A percentile compares a stretch with the other conserved stretches of the same genome.
phyloP scores from a whole-genome alignment of 2,113 vertebrate species.

The Lophura nycthemera region DNA sequence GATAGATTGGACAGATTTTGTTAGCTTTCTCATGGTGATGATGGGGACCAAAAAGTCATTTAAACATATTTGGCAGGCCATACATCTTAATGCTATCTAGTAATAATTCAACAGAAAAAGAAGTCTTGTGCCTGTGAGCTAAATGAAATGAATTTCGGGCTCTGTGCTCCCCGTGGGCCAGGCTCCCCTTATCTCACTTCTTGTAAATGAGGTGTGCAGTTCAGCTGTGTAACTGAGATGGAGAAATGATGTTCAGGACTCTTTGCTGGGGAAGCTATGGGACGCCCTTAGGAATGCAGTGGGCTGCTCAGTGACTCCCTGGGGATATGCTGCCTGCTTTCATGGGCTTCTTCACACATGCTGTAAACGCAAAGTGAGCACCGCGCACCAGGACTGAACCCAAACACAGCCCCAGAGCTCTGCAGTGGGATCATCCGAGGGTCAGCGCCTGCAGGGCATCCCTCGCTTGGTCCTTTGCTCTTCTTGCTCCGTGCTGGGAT shows the following conservation, averaged over 20 bases:
- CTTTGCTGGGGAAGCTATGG: not conserved
- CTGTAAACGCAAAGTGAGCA: not conserved
- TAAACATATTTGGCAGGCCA: conserved; percentile 48
- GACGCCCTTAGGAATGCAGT: not conserved
- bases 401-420: not conserved
- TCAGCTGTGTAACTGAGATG: not conserved
- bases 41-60: conserved; percentile 35
- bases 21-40: conserved; percentile 14
- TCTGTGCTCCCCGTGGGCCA: not conserved
- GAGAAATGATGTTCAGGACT: not conserved
- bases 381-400: not conserved
- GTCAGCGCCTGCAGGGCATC: not conserved
- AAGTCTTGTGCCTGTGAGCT: not conserved
- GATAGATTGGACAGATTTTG: not conserved
- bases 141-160: conserved; percentile 20
- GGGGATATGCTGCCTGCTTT: not conserved
- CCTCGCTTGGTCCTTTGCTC: not conserved
- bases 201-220: not conserved
- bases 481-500: not conserved
- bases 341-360: not conserved
- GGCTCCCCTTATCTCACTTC: not conserved
- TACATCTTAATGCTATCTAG: conserved; percentile 37
- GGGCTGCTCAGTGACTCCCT: not conserved
- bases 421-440: not conserved
- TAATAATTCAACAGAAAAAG: conserved; percentile 8